Conservation (phyloP, 1,140 invertebrate species). For the Heliconius hewitsoni region DNA sequence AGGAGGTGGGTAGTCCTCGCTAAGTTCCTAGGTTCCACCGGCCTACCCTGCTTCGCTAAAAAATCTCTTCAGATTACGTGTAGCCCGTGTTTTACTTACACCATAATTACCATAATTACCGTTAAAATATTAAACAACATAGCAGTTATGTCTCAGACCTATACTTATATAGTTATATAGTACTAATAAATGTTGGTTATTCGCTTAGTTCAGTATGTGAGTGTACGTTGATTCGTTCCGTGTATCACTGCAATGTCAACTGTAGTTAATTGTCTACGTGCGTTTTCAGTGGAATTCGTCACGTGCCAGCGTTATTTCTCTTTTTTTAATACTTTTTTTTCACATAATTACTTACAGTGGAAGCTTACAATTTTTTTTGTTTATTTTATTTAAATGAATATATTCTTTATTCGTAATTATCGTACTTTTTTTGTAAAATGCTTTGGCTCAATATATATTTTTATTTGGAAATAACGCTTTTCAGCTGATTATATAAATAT, state of each 20-base stretch:
- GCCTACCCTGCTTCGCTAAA: too few relatives aligned
- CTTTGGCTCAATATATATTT: neutral
- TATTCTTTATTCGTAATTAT: neutral
- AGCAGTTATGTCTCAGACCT: too few relatives aligned
- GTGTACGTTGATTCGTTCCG: conserved; percentile 36
- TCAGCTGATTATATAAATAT: too few relatives aligned
- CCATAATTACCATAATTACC: too few relatives aligned
- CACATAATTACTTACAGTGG: conserved; percentile 33
- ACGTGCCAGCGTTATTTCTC: conserved; percentile 51
- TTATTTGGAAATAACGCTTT: too few relatives aligned
- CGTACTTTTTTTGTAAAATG: neutral
- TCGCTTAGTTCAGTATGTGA: conserved; percentile 12
- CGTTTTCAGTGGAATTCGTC: conserved; percentile 64
- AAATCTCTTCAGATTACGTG: too few relatives aligned
- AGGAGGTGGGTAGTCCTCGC: too few relatives aligned
- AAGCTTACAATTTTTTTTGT: conserved; percentile 6
- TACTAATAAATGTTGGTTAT: conserved; percentile 17
- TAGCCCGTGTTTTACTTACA: too few relatives aligned
- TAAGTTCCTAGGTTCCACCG: too few relatives aligned
- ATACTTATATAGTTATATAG: neutral
- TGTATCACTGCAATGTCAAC: conserved; percentile 61
- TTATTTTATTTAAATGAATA: conserved; percentile 1
- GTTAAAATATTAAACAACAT: neutral
- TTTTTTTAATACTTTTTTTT: conserved; percentile 18
- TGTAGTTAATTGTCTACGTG: conserved; percentile 66